phyloP scores from a whole-genome alignment of 2,888 invertebrate species.

The Leucophenga maculata region DNA sequence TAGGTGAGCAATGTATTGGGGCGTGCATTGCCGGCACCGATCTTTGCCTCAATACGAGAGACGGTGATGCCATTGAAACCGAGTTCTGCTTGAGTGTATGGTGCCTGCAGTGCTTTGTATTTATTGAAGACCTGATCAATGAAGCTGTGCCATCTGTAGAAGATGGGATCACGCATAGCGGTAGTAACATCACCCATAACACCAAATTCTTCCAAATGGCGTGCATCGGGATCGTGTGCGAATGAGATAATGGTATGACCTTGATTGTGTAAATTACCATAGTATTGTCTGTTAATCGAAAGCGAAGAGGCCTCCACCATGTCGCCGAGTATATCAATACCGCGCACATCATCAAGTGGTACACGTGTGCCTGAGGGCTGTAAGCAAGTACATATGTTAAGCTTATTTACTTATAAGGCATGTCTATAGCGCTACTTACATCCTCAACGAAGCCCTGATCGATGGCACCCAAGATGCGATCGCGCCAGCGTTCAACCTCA shows the following conservation, averaged over 20 bases:
- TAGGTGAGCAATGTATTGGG: conserved; percentile 79
- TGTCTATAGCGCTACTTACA: conserved; percentile 71
- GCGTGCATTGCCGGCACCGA: conserved; percentile 50
- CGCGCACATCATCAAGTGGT: conserved; percentile 73
- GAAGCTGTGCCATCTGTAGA: conserved; percentile 88
- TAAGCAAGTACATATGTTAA: neutral
- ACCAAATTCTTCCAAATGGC: conserved; percentile 80
- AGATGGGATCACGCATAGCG: conserved; percentile 89
- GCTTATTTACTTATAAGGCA: neutral
- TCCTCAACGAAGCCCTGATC: conserved; percentile 78
- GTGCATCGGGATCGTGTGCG: conserved; percentile 85
- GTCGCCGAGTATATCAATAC: conserved; percentile 86
- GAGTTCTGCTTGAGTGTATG: conserved; percentile 73
- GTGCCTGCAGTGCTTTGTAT: conserved; percentile 77
- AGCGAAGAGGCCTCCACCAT: conserved; percentile 82
- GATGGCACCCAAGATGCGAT: conserved; percentile 82
- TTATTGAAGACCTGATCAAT: conserved; percentile 83
- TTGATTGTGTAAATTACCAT: conserved; percentile 87
- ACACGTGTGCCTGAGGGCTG: conserved; percentile 57
- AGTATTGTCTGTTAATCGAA: conserved; percentile 79
- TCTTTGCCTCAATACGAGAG: conserved; percentile 51
- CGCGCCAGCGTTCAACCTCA: conserved; percentile 83
- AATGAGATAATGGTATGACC: conserved; percentile 85
- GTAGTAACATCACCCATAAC: conserved; percentile 88
- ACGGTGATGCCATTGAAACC: conserved; percentile 54